Evolutionary conservation across 2,888 invertebrate genomes (phyloP).

Genomic region (Hyppa rectilinea): DNA sequence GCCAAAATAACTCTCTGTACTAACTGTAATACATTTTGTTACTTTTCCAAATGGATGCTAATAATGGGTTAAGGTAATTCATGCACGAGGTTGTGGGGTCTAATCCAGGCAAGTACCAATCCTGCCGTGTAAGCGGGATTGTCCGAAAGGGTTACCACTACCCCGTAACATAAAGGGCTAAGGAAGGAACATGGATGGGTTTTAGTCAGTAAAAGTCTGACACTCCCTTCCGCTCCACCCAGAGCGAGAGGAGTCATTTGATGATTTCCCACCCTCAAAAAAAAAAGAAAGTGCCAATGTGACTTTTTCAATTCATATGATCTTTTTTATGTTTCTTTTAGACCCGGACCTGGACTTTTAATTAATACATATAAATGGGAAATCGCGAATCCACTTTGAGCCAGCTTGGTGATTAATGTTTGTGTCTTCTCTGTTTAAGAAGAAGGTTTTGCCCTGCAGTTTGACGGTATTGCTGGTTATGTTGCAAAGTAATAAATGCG

Average conservation of each 20-base stretch:
- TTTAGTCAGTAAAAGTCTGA: too few relatives aligned
- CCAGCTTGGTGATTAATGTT: background rate
- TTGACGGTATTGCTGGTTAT: background rate
- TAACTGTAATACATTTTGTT: too few relatives aligned
- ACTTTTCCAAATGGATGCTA: background rate
- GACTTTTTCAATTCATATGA: background rate
- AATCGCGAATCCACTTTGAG: background rate
- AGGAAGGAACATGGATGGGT: too few relatives aligned
- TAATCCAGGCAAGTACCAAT: background rate
- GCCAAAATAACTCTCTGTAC: background rate
- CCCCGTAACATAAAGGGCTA: too few relatives aligned
- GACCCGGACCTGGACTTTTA: background rate
- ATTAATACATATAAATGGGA: background rate
- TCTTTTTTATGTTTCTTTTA: background rate
- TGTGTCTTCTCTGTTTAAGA: background rate
- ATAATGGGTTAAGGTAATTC: background rate
- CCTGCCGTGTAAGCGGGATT: too few relatives aligned
- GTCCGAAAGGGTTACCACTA: too few relatives aligned
- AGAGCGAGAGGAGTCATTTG: too few relatives aligned
- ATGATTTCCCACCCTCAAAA: too few relatives aligned
- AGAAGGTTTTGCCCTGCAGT: background rate
- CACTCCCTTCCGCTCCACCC: too few relatives aligned
- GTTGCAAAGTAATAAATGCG: background rate
- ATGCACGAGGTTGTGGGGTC: background rate
- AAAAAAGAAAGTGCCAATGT: background rate